A percentile compares a stretch with the other conserved stretches of the same genome.
Conservation (phyloP, 2,113 vertebrate species). For the Corythornis madagascariensis region DNA sequence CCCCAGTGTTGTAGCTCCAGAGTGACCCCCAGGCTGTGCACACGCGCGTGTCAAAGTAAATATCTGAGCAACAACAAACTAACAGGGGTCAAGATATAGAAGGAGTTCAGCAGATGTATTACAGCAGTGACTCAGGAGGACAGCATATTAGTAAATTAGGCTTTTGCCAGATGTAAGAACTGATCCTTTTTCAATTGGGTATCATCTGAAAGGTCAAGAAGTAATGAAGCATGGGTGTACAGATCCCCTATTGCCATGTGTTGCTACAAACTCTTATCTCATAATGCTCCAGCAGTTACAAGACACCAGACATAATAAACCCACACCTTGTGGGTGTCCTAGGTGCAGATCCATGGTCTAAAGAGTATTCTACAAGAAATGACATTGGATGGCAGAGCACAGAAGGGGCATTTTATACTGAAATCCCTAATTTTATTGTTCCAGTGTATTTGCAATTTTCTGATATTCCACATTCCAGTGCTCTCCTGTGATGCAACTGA, state of each 20-base stretch:
- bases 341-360: not conserved
- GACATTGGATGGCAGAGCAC: not conserved
- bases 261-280: slow-evolving; percentile 62
- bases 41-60: not conserved
- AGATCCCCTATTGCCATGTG: slow-evolving; percentile 68
- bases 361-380: slow-evolving; percentile 20
- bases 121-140: slow-evolving; percentile 57
- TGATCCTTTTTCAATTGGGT: slow-evolving; percentile 72
- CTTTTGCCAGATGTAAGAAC: slow-evolving; percentile 70
- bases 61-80: not conserved
- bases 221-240: slow-evolving; percentile 57
- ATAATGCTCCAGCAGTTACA: slow-evolving; percentile 49
- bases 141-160: slow-evolving; percentile 72
- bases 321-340: not conserved
- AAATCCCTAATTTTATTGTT: not conserved
- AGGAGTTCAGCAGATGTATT: slow-evolving; percentile 47
- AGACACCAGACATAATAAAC: slow-evolving; percentile 50
- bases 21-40: not conserved
- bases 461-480: slow-evolving; percentile 45
- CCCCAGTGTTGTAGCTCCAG: not conserved
- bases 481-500: slow-evolving; percentile 41
- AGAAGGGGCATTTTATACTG: not conserved
- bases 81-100: slow-evolving; percentile 54
- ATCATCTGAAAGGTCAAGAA: slow-evolving; percentile 72
- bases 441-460: not conserved